Evolutionary conservation across 2,797 vertebrate genomes (phyloP).

Genomic region (Falco berigora): DNA sequence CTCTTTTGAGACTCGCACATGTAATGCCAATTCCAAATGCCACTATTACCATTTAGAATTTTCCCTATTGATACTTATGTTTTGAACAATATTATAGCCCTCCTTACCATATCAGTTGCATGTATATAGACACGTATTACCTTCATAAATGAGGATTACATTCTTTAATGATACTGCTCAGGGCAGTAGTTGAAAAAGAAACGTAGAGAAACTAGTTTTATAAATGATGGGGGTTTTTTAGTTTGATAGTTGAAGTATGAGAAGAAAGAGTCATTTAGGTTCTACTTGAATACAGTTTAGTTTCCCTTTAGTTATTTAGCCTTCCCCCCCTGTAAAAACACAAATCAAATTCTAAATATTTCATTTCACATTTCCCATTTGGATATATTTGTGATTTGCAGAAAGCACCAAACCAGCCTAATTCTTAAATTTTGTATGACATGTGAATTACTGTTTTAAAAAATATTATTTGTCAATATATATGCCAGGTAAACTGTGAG

Average conservation of each 20-base stretch:
- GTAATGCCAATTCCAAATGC: not conserved
- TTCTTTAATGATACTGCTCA: not conserved
- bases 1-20: not conserved
- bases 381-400: not conserved
- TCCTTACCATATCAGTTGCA: not conserved
- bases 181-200: not conserved
- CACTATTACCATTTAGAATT: not conserved
- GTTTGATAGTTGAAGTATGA: not conserved
- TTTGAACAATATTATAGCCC: not conserved
- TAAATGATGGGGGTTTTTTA: not conserved
- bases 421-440: not conserved
- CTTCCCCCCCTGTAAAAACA: not conserved
- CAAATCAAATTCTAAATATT: not conserved
- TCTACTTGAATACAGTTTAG: not conserved
- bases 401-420: not conserved
- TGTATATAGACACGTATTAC: not conserved
- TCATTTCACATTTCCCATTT: not conserved
- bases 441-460: not conserved
- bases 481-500: not conserved
- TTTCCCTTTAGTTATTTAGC: not conserved
- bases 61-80: too few species aligned
- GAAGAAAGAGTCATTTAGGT: not conserved
- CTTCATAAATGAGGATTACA: not conserved
- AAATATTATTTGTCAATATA: not conserved
- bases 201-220: not conserved